phyloP scores from a whole-genome alignment of 2,888 invertebrate species.

The Hypomecis punctinalis region DNA sequence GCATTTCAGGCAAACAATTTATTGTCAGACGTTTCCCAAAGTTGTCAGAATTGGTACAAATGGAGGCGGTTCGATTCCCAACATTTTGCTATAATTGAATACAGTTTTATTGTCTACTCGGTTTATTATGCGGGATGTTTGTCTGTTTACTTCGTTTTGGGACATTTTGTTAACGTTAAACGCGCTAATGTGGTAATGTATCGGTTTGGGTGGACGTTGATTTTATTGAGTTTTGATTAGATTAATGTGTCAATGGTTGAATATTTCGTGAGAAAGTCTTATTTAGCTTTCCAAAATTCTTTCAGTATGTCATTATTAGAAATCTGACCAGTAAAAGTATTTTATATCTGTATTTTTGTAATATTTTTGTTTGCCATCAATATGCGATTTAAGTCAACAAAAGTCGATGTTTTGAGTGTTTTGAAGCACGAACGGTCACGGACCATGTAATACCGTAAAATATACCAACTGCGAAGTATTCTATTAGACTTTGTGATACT shows the following conservation, averaged over 20 bases:
- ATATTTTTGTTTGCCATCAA: too few species aligned
- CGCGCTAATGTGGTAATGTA: conserved; percentile 38
- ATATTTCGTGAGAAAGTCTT: conserved; percentile 24
- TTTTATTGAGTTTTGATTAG: conserved; percentile 35
- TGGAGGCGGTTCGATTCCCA: conserved; percentile 66
- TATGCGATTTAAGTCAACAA: too few species aligned
- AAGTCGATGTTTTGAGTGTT: too few species aligned
- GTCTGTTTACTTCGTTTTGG: conserved; percentile 63
- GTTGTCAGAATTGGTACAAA: conserved; percentile 67
- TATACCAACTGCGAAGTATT: too few species aligned
- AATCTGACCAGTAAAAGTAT: too few species aligned
- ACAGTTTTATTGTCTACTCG: conserved; percentile 49
- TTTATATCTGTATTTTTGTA: too few species aligned
- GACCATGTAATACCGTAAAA: too few species aligned
- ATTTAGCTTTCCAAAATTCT: not conserved
- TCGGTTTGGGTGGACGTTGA: conserved; percentile 41
- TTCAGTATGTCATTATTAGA: not conserved
- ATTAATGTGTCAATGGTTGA: not conserved
- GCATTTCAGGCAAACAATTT: conserved; percentile 17
- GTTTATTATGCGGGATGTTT: conserved; percentile 77
- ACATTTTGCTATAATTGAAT: conserved; percentile 55
- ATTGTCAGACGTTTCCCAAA: conserved; percentile 39
- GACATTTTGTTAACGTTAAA: conserved; percentile 54
- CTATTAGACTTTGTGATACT: too few species aligned
- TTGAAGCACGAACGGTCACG: too few species aligned